Evolutionary conservation across 2,797 vertebrate genomes (phyloP).

Genomic region (Threskiornis aethiopicus): DNA sequence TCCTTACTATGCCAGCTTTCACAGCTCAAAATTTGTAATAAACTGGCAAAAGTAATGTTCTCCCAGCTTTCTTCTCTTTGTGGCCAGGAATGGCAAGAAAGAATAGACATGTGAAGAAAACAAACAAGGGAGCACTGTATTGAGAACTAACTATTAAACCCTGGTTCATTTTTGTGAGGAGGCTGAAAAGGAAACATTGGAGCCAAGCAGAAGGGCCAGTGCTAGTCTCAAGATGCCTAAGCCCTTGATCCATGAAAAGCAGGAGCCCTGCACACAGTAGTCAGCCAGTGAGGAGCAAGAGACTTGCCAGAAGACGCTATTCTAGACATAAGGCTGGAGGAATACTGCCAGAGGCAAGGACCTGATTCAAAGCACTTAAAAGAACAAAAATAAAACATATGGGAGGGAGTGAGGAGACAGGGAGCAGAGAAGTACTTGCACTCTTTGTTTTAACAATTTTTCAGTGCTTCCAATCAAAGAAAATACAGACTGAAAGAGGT

Average conservation of each 20-base stretch:
- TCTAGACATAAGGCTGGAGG: background rate
- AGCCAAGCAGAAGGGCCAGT: constrained; percentile 5
- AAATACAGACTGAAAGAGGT: background rate
- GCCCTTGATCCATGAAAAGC: background rate
- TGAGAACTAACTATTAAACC: background rate
- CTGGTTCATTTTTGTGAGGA: background rate
- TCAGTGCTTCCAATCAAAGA: background rate
- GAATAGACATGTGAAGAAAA: background rate
- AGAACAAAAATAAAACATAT: constrained; percentile 9
- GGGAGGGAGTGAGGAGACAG: background rate
- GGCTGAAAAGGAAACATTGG: background rate
- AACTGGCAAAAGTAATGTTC: background rate
- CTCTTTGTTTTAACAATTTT: background rate
- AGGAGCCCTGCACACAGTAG: constrained; percentile 10
- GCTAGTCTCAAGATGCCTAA: background rate
- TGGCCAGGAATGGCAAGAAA: background rate
- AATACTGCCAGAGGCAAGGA: background rate
- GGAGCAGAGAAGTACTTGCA: background rate
- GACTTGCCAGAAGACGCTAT: background rate
- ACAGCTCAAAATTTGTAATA: background rate
- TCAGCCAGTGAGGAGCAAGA: background rate
- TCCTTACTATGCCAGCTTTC: background rate
- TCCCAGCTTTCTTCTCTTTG: background rate
- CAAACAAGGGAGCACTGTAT: constrained; percentile 10
- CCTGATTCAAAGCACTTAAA: constrained; percentile 21